Evolutionary conservation across 1,140 invertebrate species (phyloP), one percentile per base, ranked within the genome.

Genomic region (Papilio machaon): DNA sequence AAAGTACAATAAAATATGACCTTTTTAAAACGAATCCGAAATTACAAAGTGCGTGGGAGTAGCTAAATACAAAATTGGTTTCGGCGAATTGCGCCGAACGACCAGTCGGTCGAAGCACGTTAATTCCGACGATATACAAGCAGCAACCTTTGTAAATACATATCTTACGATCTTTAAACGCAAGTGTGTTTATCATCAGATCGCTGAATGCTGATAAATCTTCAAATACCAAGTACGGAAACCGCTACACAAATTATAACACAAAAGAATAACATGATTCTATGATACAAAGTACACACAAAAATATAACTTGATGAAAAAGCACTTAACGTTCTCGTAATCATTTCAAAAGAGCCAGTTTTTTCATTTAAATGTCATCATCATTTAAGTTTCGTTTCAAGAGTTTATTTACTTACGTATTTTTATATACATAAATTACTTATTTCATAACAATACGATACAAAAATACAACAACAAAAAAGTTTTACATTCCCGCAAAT

Each of bases 11-110:
- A 75, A 75, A 75, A 75, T 75, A 52, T 52, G 73, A 75, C 73
- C 73, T 75, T 75, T 75, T 75, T 47, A 47, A 73, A 52, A 49
- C 35, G 78, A 30, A 81, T 76, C 73, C 10, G 47, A 77, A 78
- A 78, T 70, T 47, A 85, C 83, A 85, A 87, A 85, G 80, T 88
- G 88, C 84, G 91, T 92, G 87, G 91, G 90, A 87, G 91, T 86
- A 85, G 86, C 85, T 87, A 91, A 91, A 90, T 90, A 88, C 87
- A 88, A 91, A 91, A 91, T 90, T 90, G 88, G 86, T 86, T 92
- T 91, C 88, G 84, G 86, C 86, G 88, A 91, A 89, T 85, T 87
- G 85, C 85, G 82, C 85, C 83, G 84, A 88, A 84, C 84, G 87
- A 86, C 84, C 84, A 86, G 86, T 84, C 88, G 86, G 86, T 88